phyloP scores from a whole-genome alignment of 2,797 vertebrate genomes.

The Gymnothorax reevesii region DNA sequence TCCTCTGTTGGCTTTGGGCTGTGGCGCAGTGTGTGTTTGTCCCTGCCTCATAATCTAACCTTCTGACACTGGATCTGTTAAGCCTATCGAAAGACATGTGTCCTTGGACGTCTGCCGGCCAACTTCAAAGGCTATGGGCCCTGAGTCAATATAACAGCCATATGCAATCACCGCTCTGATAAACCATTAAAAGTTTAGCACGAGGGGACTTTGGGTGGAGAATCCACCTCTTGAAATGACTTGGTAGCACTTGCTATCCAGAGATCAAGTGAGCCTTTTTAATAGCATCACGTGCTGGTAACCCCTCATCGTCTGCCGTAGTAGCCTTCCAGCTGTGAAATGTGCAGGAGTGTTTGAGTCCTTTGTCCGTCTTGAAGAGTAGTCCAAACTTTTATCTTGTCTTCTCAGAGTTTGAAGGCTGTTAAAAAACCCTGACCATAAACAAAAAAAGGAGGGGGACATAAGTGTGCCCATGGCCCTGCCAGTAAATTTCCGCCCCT shows the following conservation, averaged over 20 bases:
- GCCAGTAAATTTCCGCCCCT: constrained; percentile 30
- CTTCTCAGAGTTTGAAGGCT: constrained; percentile 14
- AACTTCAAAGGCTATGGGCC: constrained; percentile 5
- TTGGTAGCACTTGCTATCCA: neutral
- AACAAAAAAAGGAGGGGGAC: constrained; percentile 9
- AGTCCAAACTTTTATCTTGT: constrained; percentile 2
- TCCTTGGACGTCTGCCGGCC: neutral
- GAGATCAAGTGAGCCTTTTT: neutral
- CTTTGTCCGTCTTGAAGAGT: constrained; percentile 13
- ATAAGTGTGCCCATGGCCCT: neutral
- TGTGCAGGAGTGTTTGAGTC: neutral
- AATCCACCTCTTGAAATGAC: neutral
- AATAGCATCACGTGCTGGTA: neutral
- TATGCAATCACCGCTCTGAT: neutral
- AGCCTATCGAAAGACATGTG: neutral
- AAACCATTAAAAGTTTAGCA: neutral
- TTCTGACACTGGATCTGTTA: constrained; percentile 16
- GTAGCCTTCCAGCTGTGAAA: constrained; percentile 1
- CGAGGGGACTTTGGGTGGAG: neutral
- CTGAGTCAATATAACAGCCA: neutral
- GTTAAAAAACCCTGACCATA: constrained; percentile 12
- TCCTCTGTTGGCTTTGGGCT: constrained; percentile 38
- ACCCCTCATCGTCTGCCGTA: neutral
- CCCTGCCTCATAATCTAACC: constrained; percentile 15
- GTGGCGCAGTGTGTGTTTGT: constrained; percentile 25